A percentile compares a stretch with the other conserved stretches of the same genome.
These are phyloP conservation scores for Baronia brevicornis DNA, from an alignment of 2,888 invertebrate genomes.

Conservation along the genomic window DNA sequence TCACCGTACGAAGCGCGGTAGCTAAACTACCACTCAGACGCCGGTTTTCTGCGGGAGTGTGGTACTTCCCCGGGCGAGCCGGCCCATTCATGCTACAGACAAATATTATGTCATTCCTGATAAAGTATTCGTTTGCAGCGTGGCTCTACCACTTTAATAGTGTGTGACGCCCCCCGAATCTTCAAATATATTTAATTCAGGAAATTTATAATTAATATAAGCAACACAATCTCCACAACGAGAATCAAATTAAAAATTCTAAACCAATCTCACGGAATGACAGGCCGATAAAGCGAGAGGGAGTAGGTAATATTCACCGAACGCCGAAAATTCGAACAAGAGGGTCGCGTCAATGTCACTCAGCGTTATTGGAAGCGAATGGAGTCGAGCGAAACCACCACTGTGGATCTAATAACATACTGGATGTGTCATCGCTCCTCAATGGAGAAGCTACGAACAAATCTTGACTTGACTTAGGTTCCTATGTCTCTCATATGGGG, in stretches of 20 bases:
- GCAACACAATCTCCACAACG: slow-evolving; percentile 1
- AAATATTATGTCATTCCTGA: too few species aligned
- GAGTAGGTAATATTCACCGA: slow-evolving; percentile 16
- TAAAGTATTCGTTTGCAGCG: too few species aligned
- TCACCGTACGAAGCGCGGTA: too few species aligned
- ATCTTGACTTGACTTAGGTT: too few species aligned
- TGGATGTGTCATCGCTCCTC: slow-evolving; percentile 2
- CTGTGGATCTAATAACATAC: slow-evolving; percentile 1
- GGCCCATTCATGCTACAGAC: too few species aligned
- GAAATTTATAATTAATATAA: neutral
- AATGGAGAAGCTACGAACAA: neutral
- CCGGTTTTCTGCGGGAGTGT: too few species aligned
- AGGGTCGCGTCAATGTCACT: slow-evolving; percentile 48
- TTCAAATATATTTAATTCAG: neutral
- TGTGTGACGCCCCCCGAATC: too few species aligned
- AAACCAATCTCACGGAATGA: slow-evolving; percentile 9
- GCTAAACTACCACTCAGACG: too few species aligned
- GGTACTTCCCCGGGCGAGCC: too few species aligned
- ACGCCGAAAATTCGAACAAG: slow-evolving; percentile 17
- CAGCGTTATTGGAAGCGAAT: slow-evolving; percentile 33
- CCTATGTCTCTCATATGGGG: too few species aligned
- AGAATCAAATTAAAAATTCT: slow-evolving; percentile 14
- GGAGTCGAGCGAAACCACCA: slow-evolving; percentile 25
- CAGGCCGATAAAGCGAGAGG: slow-evolving; percentile 12
- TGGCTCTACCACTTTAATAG: too few species aligned